phyloP scores from a whole-genome alignment of 2,888 invertebrate species.

The Lasioglossum villosulum region DNA sequence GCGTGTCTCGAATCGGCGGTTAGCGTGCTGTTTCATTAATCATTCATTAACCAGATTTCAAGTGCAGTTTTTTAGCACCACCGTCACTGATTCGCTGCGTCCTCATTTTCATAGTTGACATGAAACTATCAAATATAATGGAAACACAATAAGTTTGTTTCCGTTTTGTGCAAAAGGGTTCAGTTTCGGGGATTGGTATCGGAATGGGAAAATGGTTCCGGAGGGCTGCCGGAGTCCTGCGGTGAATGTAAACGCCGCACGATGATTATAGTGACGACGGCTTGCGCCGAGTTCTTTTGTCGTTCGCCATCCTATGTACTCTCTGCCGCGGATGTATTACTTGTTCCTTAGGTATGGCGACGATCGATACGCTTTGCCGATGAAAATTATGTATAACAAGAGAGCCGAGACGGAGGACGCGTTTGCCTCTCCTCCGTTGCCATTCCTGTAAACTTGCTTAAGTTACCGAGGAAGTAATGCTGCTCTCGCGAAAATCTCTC shows the following conservation, averaged over 20 bases:
- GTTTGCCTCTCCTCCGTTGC: neutral
- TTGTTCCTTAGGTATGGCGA: neutral
- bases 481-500: neutral
- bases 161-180: neutral
- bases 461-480: neutral
- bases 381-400: conserved; percentile 12
- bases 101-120: neutral
- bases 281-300: neutral
- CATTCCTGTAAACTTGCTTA: neutral
- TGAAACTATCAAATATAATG: neutral
- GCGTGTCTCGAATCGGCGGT: neutral
- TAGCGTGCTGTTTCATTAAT: neutral
- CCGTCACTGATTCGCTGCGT: neutral
- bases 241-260: neutral
- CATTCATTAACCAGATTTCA: neutral
- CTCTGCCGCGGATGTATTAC: neutral
- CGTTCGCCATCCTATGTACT: neutral
- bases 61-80: neutral
- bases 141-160: neutral
- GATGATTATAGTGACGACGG: neutral
- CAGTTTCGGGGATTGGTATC: neutral
- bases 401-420: neutral
- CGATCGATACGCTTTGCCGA: conserved; percentile 29
- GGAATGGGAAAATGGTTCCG: neutral
- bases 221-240: neutral